Evolutionary conservation across 1,140 invertebrate genomes (phyloP), one percentile per base, ranked within the genome.

Genomic region (Diorhabda sublineata): DNA sequence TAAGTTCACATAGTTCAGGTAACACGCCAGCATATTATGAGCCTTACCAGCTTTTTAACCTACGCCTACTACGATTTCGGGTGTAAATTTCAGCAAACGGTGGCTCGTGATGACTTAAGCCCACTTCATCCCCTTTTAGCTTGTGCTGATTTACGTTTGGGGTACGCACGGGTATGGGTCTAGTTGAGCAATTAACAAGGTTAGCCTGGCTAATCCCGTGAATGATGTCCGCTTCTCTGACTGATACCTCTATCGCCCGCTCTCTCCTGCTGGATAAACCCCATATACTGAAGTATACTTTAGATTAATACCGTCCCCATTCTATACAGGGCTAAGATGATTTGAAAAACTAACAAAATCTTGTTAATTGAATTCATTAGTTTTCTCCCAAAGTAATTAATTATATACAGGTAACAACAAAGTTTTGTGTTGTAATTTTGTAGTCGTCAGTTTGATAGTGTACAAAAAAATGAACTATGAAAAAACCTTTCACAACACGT

Each of bases 201-300:
- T 80, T 80, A 80, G 78, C 77, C 74, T 67, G 65, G 78, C 75
- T 80, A 80, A 80, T 80, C 79, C 79, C 76, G 75, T 80, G 79
- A 80, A 80, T 80, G 78, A 80, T 80, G 79, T 80, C 75, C 77
- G 73, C 69, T 64, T 71, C 74, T 75, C 74, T 75, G 74, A 67
- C 65, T 52, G 65, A 67, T 67, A 41, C 42, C 65, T 42, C 52
- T 67, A 67, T 67, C 65, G 65, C 61, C 26, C 26, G 42, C 11
- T 60, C 45, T 43, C 63, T 52, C 52, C 45, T 56, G 47, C 47
- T 52, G 6, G 47, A 52, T 52, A 52, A 52, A 52, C 47, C 47
- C 47, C n/a, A 52, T 52, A 52, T 52, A 52, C 47, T 52, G 47
- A 52, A 52, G 47, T 52, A 52, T n/a, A 52, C 6, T 6, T 52